Conservation (phyloP, 2,113 vertebrate genomes). For the Nannospalax galili region DNA sequence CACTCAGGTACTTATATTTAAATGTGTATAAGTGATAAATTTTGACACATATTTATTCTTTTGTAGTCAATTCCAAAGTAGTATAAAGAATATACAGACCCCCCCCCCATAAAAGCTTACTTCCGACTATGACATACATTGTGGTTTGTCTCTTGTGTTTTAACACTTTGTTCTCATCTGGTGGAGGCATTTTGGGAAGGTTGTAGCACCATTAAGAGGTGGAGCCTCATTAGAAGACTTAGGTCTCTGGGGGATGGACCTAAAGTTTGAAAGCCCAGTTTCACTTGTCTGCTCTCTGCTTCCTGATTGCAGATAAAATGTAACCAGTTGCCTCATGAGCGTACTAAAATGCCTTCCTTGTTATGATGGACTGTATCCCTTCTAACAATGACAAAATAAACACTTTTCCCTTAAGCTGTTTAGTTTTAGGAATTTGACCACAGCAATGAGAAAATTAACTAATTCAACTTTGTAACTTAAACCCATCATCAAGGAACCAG, state of each 20-base stretch:
- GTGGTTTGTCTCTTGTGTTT: too few species aligned
- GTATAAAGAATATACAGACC: too few species aligned
- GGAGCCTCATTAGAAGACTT: background rate
- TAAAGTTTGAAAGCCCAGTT: background rate
- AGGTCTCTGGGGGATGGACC: background rate
- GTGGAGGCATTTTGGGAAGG: background rate
- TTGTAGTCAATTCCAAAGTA: too few species aligned
- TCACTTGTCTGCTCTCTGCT: background rate
- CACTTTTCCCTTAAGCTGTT: background rate
- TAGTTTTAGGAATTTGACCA: background rate
- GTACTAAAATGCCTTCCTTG: background rate
- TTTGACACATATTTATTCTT: too few species aligned
- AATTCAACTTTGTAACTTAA: too few species aligned
- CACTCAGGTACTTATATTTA: too few species aligned
- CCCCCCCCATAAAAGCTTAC: too few species aligned
- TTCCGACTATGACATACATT: too few species aligned
- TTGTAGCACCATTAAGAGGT: background rate
- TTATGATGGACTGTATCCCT: too few species aligned
- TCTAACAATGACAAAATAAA: background rate
- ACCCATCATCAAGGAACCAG: too few species aligned
- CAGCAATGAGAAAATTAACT: too few species aligned
- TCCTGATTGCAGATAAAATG: background rate
- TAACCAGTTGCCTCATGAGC: background rate
- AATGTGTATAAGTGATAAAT: too few species aligned
- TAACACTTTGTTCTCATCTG: background rate